Evolutionary conservation across 1,140 invertebrate species (phyloP).

Genomic region (Drosophila dunni): DNA sequence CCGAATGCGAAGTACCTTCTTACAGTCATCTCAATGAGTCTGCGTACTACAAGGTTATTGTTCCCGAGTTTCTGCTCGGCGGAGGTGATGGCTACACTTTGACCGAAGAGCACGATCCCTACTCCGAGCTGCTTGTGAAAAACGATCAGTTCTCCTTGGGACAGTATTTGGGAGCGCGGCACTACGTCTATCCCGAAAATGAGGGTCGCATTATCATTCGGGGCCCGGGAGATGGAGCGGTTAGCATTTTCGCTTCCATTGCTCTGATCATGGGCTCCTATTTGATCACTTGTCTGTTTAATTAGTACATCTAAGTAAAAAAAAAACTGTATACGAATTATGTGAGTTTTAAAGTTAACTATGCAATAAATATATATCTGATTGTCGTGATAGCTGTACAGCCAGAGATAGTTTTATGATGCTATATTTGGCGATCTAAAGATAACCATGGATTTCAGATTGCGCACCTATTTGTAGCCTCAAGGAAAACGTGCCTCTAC

Average conservation of each 20-base stretch:
- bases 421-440: conserved; percentile 11
- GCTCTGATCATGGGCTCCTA: conserved; percentile 46
- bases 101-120: conserved; percentile 32
- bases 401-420: neutral
- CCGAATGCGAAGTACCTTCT: conserved; percentile 85
- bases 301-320: conserved; percentile 10
- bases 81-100: conserved; percentile 68
- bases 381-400: conserved; percentile 3
- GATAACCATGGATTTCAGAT: neutral
- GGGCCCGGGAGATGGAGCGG: conserved; percentile 6
- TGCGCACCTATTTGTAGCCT: conserved; percentile 14
- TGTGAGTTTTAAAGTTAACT: conserved; percentile 25
- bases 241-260: conserved; percentile 47
- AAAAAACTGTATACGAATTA: conserved; percentile 6
- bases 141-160: conserved; percentile 59
- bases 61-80: conserved; percentile 62
- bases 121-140: conserved; percentile 31
- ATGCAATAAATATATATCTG: conserved; percentile 11
- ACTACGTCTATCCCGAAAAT: conserved; percentile 85
- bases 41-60: conserved; percentile 86
- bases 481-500: neutral
- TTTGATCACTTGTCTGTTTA: conserved; percentile 28
- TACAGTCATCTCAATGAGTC: conserved; percentile 84
- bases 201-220: conserved; percentile 85
- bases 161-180: conserved; percentile 56